Percentiles rank a stretch among this genome's conserved stretches.
Evolutionary conservation across 2,888 invertebrate genomes (phyloP).

Genomic region (Deroplatys truncata): DNA sequence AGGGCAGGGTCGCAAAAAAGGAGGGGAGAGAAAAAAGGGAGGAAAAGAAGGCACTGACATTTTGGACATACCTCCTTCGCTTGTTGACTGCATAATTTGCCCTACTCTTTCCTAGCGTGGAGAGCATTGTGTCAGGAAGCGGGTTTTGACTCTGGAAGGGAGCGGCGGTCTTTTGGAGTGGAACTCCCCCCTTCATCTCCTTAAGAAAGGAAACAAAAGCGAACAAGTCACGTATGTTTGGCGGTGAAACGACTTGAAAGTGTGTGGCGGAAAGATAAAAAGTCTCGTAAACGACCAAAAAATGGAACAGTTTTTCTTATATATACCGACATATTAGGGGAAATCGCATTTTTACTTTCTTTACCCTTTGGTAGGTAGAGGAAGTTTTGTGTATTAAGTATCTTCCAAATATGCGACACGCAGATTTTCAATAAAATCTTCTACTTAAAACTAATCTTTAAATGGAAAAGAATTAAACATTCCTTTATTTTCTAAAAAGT

Average conservation of each 20-base stretch:
- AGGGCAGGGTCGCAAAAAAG: neutral
- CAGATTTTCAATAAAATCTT: too few relatives aligned
- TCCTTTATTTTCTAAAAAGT: too few relatives aligned
- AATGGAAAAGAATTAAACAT: too few relatives aligned
- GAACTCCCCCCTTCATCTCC: neutral
- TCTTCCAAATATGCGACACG: too few relatives aligned
- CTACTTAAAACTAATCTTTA: too few relatives aligned
- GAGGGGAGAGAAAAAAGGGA: too few relatives aligned
- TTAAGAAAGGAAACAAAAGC: neutral
- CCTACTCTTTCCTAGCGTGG: neutral
- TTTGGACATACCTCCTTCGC: neutral
- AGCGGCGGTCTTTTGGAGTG: neutral
- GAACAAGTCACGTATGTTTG: neutral
- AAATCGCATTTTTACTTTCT: too few relatives aligned
- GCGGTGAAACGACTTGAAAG: neutral
- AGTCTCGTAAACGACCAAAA: neutral
- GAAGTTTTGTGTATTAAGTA: too few relatives aligned
- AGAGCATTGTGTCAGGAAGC: neutral
- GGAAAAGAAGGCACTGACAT: neutral
- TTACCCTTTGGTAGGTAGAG: too few relatives aligned
- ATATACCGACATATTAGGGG: neutral
- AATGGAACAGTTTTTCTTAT: neutral
- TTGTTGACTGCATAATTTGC: neutral
- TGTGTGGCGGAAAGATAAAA: neutral
- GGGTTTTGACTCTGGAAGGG: neutral